phyloP scores from a whole-genome alignment of 2,113 vertebrate species.

The Brachyhypopomus gauderio region DNA sequence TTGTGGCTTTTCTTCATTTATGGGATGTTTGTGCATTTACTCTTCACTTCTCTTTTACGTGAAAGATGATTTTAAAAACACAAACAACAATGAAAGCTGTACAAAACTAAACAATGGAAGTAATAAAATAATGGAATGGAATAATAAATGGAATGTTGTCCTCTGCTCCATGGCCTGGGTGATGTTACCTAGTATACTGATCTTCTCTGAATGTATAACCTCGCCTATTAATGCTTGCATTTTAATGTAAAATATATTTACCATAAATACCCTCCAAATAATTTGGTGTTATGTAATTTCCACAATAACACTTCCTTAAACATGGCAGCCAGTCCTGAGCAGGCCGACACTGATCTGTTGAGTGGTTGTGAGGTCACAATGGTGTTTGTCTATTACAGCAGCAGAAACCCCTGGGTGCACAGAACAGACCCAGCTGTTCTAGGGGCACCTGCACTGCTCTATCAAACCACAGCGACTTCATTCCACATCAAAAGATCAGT shows the following conservation, averaged over 20 bases:
- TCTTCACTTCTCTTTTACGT: conserved; percentile 7
- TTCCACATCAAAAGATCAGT: too few species aligned
- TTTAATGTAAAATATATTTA: background rate
- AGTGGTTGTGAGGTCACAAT: background rate
- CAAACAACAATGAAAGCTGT: background rate
- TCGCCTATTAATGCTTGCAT: too few species aligned
- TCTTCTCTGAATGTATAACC: background rate
- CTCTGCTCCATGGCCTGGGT: background rate
- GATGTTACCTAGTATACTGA: background rate
- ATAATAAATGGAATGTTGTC: background rate
- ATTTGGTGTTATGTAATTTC: background rate
- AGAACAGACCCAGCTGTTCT: background rate
- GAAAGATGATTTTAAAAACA: background rate
- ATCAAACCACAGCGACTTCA: background rate
- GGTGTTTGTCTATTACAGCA: too few species aligned
- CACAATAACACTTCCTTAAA: background rate
- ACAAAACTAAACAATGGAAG: background rate
- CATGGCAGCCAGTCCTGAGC: background rate
- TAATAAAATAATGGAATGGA: too few species aligned
- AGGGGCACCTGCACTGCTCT: background rate
- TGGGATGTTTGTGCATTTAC: conserved; percentile 13
- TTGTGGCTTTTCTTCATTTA: background rate
- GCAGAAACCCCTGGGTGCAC: background rate
- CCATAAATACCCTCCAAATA: background rate
- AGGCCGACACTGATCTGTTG: background rate